Base-by-base conservation (phyloP, 2,797 vertebrate genomes). In the Megaceryle alcyon region DNA sequence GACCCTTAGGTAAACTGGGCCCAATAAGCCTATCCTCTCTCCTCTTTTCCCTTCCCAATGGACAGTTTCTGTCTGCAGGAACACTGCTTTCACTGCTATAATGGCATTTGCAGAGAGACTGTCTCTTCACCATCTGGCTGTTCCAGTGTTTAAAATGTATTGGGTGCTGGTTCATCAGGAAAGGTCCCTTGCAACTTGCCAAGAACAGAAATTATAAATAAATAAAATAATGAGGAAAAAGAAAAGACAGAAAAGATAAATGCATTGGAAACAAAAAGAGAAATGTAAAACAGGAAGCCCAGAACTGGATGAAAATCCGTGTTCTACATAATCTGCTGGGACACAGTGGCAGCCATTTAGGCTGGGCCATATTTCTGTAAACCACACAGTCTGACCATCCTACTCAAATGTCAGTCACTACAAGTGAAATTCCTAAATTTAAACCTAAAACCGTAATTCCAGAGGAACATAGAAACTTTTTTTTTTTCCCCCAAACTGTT, bases 231-330 rank as follows among this genome's bases (percentile, higher is more conserved):
- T 28, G 6, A 53, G 15, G 49, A 29, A 61, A 35, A 31, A 26
- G 25, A 35, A 26, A 7, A 5, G 4, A 20, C 1, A 22, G 61
- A 60, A 56, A 31, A 18, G 14, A 23, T 26, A 76, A 71, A 81
- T 35, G 15, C 6, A 5, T 46, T 35, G 33, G 28, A n/a, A 82
- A 69, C 28, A 31, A 33, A 25, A 87, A 69, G 60, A 61, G 23
- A 35, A 35, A 35, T 35, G 16, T 69, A 68, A 65, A 94, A 56
- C 14, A 65, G 72, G 41, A 65, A 48, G 88, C 15, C 18, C 35
- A 86, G 57, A 93, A 89, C 15, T 82, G 76, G 82, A 66, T 91
- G 54, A 88, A 83, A 94, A 78, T 78, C 29, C 14, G 86, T 79
- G 33, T 82, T 88, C 54, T 64, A 3, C 26, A 6, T 89, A 87